Base-by-base conservation (phyloP, 2,888 invertebrate species). In the Lithophane ornitopus region DNA sequence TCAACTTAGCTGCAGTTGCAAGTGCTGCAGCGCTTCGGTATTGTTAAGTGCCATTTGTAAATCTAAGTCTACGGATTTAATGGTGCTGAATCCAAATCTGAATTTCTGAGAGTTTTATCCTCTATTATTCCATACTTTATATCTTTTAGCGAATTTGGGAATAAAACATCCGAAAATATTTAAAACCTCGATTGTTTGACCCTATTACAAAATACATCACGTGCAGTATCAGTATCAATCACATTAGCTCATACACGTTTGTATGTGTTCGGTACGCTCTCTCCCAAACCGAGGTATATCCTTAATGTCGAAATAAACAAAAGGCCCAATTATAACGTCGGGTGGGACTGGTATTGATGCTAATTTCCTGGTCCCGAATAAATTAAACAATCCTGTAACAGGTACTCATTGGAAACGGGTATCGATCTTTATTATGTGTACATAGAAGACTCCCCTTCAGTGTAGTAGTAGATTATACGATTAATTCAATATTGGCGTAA, bases 321-420 rank as follows among this genome's bases (percentile, higher is more conserved):
- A 88, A 87, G 88, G 77, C 88, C 87, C 91, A 93, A 93, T 94
- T 92, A 94, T 92, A 92, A 92, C 92, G 90, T 90, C 86, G 89
- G 89, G 74, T 34, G 86, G 80, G 80, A 90, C 87, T 90, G 90
- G 91, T 91, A 91, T 90, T 87, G 85, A 94, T 94, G 94, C 91
- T 91, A 94, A 94, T 94, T 91, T 90, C 85, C 84, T 86, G 83
- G 90, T 90, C 90, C 91, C 91, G 91, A 93, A 93, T 94, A 93
- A 93, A 93, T 94, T 93, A 91, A 90, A 89, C 90, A 87, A 88
- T 89, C 76, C 87, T 77, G 82, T 82, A 89, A 89, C 90, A 86
- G 85, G 88, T 88, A 82, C 78, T 79, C 72, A 84, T 82, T 70
- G 81, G 62, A 66, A 62, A 62, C n/a, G 74, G 63, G 56, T 79